These are phyloP conservation scores for Prenolepis imparis DNA, from an alignment of 2,888 invertebrate species.

Conservation along the genomic window DNA sequence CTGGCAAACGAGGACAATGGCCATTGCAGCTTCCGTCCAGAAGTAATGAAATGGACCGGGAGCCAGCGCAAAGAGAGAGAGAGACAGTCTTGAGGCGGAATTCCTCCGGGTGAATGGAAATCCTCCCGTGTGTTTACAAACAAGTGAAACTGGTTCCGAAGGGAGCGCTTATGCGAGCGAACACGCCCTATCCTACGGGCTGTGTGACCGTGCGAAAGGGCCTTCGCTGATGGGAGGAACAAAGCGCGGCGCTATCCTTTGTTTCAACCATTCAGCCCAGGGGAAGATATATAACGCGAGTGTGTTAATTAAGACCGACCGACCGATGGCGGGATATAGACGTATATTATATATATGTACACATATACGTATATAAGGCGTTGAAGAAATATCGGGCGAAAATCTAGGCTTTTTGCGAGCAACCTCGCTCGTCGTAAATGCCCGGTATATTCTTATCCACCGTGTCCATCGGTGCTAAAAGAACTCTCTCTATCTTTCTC, in stretches of 20 bases:
- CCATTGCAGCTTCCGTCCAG: conserved; percentile 31
- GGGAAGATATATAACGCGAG: conserved; percentile 70
- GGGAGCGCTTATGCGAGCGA: conserved; percentile 68
- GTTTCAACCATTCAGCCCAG: conserved; percentile 71
- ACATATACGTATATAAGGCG: conserved; percentile 50
- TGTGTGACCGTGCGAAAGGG: conserved; percentile 75
- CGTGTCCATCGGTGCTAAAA: conserved; percentile 50
- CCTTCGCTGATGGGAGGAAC: conserved; percentile 69
- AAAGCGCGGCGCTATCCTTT: conserved; percentile 76
- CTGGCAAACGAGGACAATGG: conserved; percentile 33
- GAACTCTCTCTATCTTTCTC: neutral
- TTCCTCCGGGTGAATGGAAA: conserved; percentile 65
- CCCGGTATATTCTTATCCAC: conserved; percentile 37
- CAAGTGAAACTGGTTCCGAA: conserved; percentile 76
- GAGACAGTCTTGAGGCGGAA: conserved; percentile 60
- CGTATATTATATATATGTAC: conserved; percentile 51
- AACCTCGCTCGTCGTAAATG: conserved; percentile 31
- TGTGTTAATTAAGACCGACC: conserved; percentile 74
- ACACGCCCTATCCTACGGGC: conserved; percentile 72
- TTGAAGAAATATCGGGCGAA: conserved; percentile 45
- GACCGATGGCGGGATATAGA: conserved; percentile 47
- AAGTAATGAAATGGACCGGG: conserved; percentile 66
- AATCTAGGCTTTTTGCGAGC: conserved; percentile 40
- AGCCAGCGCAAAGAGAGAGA: conserved; percentile 16
- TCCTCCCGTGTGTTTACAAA: conserved; percentile 76